Conservation (phyloP, 1,140 invertebrate species). For the Drosophila virilis region DNA sequence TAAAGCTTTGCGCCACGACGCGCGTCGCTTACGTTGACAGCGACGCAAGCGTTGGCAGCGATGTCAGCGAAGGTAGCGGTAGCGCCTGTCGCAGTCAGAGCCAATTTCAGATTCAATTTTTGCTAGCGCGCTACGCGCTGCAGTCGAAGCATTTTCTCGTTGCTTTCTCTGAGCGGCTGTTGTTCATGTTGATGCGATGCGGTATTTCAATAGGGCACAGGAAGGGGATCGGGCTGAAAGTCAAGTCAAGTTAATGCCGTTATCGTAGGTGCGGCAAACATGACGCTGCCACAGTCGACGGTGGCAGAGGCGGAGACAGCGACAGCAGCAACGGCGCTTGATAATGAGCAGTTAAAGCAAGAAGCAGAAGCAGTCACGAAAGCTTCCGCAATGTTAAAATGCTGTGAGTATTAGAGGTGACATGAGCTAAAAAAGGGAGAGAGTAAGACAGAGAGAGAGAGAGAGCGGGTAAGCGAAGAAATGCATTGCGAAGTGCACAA, state of each 20-base stretch:
- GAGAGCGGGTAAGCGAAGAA: slow-evolving; percentile 11
- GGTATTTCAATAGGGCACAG: slow-evolving; percentile 19
- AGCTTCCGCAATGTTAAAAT: slow-evolving; percentile 75
- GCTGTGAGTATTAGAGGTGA: slow-evolving; percentile 38
- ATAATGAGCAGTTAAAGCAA: slow-evolving; percentile 75
- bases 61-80: slow-evolving; percentile 35
- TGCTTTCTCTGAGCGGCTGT: slow-evolving; percentile 46
- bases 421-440: neutral
- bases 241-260: slow-evolving; percentile 72
- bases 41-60: slow-evolving; percentile 6
- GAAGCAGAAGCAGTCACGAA: slow-evolving; percentile 52
- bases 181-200: slow-evolving; percentile 27
- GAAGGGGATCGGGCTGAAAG: slow-evolving; percentile 36
- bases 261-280: slow-evolving; percentile 81
- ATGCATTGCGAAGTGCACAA: slow-evolving; percentile 57
- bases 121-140: slow-evolving; percentile 31
- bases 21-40: slow-evolving; percentile 50
- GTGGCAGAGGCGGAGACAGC: slow-evolving; percentile 26
- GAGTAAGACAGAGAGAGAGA: slow-evolving; percentile 6
- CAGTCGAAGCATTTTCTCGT: slow-evolving; percentile 56
- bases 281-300: slow-evolving; percentile 52
- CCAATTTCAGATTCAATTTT: slow-evolving; percentile 65
- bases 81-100: slow-evolving; percentile 61
- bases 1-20: slow-evolving; percentile 69
- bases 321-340: slow-evolving; percentile 49